Conservation (phyloP, 2,888 invertebrate genomes). For the Phengaris arion region DNA sequence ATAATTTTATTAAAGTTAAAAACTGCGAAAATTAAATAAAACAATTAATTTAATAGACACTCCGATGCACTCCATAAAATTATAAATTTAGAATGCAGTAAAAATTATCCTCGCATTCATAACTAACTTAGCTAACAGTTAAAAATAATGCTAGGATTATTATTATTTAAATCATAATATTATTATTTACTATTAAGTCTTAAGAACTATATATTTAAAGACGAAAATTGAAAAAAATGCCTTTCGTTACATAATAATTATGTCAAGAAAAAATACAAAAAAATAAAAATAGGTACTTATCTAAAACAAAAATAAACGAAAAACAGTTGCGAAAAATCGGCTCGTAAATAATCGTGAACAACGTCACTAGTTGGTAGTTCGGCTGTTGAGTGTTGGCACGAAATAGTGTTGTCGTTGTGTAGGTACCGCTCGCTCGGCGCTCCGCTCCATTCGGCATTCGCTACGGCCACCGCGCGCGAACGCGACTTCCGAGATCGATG, state of each 20-base stretch:
- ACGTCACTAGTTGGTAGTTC: constrained; percentile 39
- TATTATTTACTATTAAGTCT: no score
- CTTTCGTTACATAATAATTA: no score
- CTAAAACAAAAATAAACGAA: constrained; percentile 6
- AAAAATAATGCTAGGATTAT: neutral
- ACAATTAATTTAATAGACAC: neutral
- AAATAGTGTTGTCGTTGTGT: constrained; percentile 31
- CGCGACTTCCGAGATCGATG: constrained; percentile 61
- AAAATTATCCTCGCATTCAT: neutral
- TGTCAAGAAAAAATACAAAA: neutral
- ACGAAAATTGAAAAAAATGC: no score
- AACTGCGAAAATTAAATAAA: neutral
- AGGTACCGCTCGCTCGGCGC: constrained; percentile 41
- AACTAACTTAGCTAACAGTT: no score
- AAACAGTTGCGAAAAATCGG: constrained; percentile 32
- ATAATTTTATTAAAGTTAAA: neutral
- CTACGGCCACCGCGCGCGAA: constrained; percentile 47
- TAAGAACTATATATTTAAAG: no score
- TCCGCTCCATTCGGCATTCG: constrained; percentile 47
- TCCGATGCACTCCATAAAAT: neutral
- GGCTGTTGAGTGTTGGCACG: constrained; percentile 38
- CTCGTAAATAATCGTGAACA: constrained; percentile 37
- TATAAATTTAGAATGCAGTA: neutral
- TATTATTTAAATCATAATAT: neutral
- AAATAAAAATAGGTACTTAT: no score